These are phyloP conservation scores for Psammodynastes pulverulentus DNA, from an alignment of 2,113 vertebrate genomes.

Conservation along the genomic window DNA sequence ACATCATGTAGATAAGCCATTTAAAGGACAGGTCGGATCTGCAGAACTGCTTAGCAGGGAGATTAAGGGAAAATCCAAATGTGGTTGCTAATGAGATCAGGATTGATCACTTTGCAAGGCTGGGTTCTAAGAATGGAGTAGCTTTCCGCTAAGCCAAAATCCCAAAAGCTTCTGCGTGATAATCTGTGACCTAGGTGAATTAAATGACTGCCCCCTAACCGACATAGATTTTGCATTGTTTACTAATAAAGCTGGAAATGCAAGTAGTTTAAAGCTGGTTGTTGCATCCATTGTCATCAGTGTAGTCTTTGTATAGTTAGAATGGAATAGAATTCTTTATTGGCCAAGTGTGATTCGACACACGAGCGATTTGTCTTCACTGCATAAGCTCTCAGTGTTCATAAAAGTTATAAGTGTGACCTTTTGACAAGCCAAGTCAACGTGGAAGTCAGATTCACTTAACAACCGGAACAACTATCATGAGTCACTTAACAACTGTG, in stretches of 20 bases:
- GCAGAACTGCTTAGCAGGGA: accelerated
- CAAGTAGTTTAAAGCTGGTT: neutral
- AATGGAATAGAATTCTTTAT: too few species aligned
- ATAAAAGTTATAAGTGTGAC: too few species aligned
- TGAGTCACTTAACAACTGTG: too few species aligned
- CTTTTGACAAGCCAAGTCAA: too few species aligned
- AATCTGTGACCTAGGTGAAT: neutral
- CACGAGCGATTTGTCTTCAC: too few species aligned
- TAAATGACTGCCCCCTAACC: neutral
- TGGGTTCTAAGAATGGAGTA: neutral
- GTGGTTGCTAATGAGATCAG: neutral
- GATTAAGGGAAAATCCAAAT: neutral
- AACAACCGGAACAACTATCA: too few species aligned
- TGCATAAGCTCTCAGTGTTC: too few species aligned
- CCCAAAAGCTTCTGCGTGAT: neutral
- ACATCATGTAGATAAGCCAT: neutral
- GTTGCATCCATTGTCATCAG: neutral
- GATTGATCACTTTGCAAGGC: neutral
- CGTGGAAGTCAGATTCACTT: too few species aligned
- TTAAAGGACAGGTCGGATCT: neutral
- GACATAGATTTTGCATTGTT: neutral
- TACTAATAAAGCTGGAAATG: neutral
- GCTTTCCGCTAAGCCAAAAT: neutral
- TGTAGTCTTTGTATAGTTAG: neutral
- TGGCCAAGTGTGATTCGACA: too few species aligned